Base-by-base conservation (phyloP, 2,113 vertebrate genomes). In the Sminthopsis crassicaudata region DNA sequence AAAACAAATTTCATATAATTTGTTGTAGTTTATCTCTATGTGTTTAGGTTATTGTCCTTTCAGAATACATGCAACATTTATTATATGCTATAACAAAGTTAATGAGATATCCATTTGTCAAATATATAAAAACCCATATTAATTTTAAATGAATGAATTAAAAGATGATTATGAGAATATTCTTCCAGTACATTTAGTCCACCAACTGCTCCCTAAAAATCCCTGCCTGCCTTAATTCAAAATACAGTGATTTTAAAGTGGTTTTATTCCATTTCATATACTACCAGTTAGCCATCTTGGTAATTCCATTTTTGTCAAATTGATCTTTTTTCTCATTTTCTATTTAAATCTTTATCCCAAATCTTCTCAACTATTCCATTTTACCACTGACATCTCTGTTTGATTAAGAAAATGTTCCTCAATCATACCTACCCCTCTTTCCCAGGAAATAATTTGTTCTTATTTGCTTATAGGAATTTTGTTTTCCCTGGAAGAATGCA, bases 121-220 rank as follows among this genome's bases (percentile, higher is more conserved):
- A 89, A 27, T 48, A 91, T 25, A 1, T 91, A 91, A 93, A 91
- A 96, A 92, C 84, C 11, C 55, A 94, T 92, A 76, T 93, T 95
- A 95, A 96, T 95, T 84, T n/a, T 95, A 96, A 97, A 95, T 89
- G 52, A 53, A 90, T 91, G 94, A 96, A 96, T 96, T 96, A 93
- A 96, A 96, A 95, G 93, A 94, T 94, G 91, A 30, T 54, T 91
- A 91, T 8, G 36, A 24, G 27, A n/a, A 67, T 89, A 0, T 57
- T 48, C n/a, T 55, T 2, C 10, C 23, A 91, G 46, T 36, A 90
- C 36, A 60, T 26, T 88, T 60, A 92, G 42, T 84, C 90, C 95
- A 94, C 91, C 93, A 54, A 93, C 55, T 92, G 26, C 46, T 51
- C 54, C 95, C 48, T 96, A 93, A 46, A 93, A 97, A 94, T 92